phyloP scores from a whole-genome alignment of 2,113 vertebrate species.

The Rhea pennata region DNA sequence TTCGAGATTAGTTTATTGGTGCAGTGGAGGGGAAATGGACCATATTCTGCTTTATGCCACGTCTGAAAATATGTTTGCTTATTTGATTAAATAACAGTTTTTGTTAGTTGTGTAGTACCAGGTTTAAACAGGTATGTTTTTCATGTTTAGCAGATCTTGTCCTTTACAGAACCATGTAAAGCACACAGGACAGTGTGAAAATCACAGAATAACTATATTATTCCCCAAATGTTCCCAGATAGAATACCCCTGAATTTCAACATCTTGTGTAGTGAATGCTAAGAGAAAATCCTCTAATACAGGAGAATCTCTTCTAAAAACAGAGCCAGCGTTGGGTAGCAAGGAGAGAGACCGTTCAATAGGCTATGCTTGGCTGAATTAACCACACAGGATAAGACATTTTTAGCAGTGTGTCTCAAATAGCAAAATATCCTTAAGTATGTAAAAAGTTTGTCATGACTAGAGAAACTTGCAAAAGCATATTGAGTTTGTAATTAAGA shows the following conservation, averaged over 20 bases:
- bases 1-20: background rate
- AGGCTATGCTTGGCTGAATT: background rate
- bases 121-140: background rate
- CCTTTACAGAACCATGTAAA: background rate
- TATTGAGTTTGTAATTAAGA: background rate
- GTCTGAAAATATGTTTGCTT: background rate
- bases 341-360: background rate
- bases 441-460: slow-evolving; percentile 5
- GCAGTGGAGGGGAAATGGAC: background rate
- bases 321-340: background rate
- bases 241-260: background rate
- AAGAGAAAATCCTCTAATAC: background rate
- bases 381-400: background rate
- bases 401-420: background rate
- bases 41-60: background rate
- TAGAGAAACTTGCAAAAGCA: background rate
- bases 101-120: background rate
- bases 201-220: background rate
- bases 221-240: background rate
- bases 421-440: background rate
- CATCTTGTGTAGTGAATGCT: background rate
- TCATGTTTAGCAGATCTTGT: background rate
- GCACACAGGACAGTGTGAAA: background rate
- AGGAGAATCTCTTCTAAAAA: background rate
- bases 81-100: background rate